Evolutionary conservation across 2,113 vertebrate species (phyloP), one percentile per base, ranked within the genome.

Genomic region (Danionella cerebrum): DNA sequence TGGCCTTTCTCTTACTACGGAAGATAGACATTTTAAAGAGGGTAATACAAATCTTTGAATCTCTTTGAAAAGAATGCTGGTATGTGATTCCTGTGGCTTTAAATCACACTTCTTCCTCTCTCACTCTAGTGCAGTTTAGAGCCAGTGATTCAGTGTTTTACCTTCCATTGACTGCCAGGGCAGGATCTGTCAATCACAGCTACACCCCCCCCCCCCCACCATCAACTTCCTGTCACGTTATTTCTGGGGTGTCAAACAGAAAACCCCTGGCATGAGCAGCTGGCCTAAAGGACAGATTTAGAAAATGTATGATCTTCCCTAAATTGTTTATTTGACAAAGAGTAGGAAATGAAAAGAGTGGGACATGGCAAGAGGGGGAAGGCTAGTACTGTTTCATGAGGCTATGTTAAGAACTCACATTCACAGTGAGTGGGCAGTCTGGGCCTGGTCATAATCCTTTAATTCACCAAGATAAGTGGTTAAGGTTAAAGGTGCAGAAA

Each of bases 161-260:
- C 41, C 57, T 67, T 21, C 36, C 21, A 16, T 5, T 4, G 33
- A 31, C 22, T 18, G 44, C 16, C 31, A n/a, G 22, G 12, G 31
- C 54, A 50, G n/a, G 31, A 68, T 36, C 51, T 50, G 65, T 65
- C 71, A 50, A 51, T 73, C 59, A 50, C 10, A 44, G 8, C 29
- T 21, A n/a, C n/a, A n/a, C n/a, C 33, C 18, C 13, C 65, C 27
- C 8, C 33, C 52, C 54, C 71, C 78, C 76, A 69, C 50, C 31
- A 59, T 63, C 64, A 67, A 79, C 82, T 83, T 79, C 35, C 51
- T 25, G 76, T 76, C 67, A 60, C 71, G 71, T 47, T 69, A 72
- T 80, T 76, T 78, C 5, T 31, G 5, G 51, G 44, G 16, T 13
- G 22, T 68, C 27, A 47, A 19, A 47, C 67, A 62, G 65, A 58